phyloP scores from a whole-genome alignment of 2,113 vertebrate genomes.

The Aleadryas rufinucha region DNA sequence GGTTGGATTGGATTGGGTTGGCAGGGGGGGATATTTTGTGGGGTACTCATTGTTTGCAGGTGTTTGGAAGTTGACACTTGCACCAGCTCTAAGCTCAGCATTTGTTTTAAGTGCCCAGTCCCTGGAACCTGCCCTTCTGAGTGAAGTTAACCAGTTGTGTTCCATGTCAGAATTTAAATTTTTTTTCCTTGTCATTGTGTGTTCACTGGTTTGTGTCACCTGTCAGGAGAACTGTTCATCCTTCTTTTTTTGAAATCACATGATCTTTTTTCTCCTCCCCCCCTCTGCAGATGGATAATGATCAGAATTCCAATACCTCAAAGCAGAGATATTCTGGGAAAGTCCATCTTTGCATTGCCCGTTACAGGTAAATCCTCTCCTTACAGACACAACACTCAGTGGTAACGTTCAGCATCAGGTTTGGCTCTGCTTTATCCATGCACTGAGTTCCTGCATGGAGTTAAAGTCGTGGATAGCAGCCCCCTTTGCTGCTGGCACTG shows the following conservation, averaged over 20 bases:
- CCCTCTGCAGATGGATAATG: slow-evolving; percentile 88
- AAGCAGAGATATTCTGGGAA: slow-evolving; percentile 92
- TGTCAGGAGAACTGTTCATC: background rate
- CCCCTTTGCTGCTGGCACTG: background rate
- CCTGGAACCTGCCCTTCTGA: background rate
- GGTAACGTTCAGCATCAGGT: fast-evolving
- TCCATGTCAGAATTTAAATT: background rate
- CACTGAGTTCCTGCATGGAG: fast-evolving
- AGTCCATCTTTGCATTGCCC: slow-evolving; percentile 92
- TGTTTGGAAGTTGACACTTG: background rate
- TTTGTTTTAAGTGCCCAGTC: background rate
- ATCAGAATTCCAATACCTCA: slow-evolving; percentile 81
- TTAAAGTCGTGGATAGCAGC: background rate
- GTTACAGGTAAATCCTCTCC: slow-evolving; percentile 82
- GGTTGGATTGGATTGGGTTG: background rate
- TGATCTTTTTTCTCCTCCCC: background rate
- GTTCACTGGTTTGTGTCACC: background rate
- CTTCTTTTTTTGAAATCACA: background rate
- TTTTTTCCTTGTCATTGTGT: background rate
- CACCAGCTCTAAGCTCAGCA: background rate
- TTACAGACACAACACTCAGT: fast-evolving
- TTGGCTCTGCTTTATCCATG: background rate
- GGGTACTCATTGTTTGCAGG: background rate
- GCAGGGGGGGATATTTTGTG: background rate
- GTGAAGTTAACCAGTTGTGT: background rate